Evolutionary conservation across 2,113 vertebrate species (phyloP).

Genomic region (Scolopax mira): DNA sequence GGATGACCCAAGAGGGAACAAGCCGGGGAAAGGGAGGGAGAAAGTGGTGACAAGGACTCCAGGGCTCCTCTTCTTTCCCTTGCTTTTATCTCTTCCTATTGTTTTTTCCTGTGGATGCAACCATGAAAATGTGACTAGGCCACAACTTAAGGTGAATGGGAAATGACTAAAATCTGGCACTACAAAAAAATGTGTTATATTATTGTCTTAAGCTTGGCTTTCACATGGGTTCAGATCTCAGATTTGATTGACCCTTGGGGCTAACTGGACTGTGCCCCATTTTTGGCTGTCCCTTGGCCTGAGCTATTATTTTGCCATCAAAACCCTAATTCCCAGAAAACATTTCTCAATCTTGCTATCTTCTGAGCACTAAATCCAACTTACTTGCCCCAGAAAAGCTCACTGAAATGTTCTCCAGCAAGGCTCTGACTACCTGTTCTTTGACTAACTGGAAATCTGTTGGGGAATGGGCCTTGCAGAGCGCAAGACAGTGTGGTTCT

Average conservation of each 20-base stretch:
- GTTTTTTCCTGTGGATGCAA: neutral
- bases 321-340: neutral
- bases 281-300: neutral
- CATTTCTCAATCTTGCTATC: neutral
- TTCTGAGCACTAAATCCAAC: neutral
- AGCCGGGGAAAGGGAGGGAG: neutral
- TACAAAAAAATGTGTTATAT: neutral
- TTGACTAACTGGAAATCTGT: neutral
- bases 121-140: neutral
- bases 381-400: neutral
- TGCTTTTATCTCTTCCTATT: neutral
- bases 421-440: neutral
- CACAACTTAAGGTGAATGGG: slow-evolving; percentile 34
- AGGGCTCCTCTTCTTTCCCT: neutral
- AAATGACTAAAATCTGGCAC: neutral
- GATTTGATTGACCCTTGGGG: neutral
- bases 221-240: neutral
- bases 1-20: neutral
- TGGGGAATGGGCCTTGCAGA: neutral
- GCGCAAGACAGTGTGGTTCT: neutral
- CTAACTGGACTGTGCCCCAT: neutral
- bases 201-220: neutral
- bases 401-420: neutral
- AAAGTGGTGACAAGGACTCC: slow-evolving; percentile 24
- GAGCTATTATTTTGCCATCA: neutral